Conservation (phyloP, 1,140 invertebrate genomes). For the Philaenus spumarius region DNA sequence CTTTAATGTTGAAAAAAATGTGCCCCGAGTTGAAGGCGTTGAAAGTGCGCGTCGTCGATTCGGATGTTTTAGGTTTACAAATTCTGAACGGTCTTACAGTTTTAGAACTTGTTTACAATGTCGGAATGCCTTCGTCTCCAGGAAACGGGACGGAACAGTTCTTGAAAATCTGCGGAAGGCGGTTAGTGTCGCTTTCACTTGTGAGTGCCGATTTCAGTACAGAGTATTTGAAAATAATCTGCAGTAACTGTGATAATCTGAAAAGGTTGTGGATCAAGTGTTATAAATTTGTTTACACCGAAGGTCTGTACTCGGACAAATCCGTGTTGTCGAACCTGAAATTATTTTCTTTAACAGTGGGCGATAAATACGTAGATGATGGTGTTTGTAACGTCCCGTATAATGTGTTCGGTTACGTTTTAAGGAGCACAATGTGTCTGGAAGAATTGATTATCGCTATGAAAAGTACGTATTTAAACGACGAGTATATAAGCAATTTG, state of each 20-base stretch:
- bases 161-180: not conserved
- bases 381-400: not conserved
- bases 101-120: slow-evolving; percentile 4
- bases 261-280: slow-evolving; percentile 6
- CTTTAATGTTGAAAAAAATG: not conserved
- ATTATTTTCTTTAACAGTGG: slow-evolving; percentile 8
- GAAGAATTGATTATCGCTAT: not conserved
- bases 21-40: slow-evolving; percentile 6
- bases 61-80: not conserved
- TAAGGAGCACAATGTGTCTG: not conserved
- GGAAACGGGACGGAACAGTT: slow-evolving; percentile 1
- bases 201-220: slow-evolving; percentile 1
- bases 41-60: not conserved
- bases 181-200: slow-evolving; percentile 5
- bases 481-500: not conserved
- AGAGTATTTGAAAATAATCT: slow-evolving; percentile 1
- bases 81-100: not conserved
- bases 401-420: not conserved
- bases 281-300: not conserved
- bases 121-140: slow-evolving; percentile 1
- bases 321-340: not conserved
- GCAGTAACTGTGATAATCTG: not conserved
- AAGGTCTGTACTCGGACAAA: not conserved
- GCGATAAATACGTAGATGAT: not conserved
- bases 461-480: not conserved